Evolutionary conservation across 2,797 vertebrate genomes (phyloP), one percentile per base, ranked within the genome.

Genomic region (Scleropages formosus): DNA sequence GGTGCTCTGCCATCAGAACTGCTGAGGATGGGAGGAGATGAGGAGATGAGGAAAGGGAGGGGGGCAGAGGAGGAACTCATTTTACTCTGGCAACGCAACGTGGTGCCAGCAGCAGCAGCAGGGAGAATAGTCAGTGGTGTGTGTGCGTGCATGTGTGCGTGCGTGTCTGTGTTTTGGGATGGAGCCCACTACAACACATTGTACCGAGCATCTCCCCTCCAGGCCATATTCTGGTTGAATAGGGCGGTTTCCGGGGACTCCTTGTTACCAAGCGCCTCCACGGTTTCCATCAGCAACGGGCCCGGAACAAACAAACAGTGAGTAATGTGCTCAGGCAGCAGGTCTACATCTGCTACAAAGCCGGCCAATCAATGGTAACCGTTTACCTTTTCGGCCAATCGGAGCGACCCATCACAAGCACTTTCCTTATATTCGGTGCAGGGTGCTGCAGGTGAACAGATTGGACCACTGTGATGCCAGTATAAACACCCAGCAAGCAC

Each of bases 31-130:
- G 69, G 58, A 64, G 70, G 4, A 77, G 77, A 72, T 76, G 74
- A 75, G 61, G 77, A 51, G 18, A 22, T 22, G 72, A 53, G 72
- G 44, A 69, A 24, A 47, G 70, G 72, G 49, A 72, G 46, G 62
- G 61, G 49, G 62, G 56, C 68, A 79, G 74, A 81, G 66, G 71
- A 79, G 51, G 56, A 31, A 81, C 53, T 81, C 56, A 64, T 72
- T 78, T 78, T 78, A 22, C 67, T 81, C 15, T 65, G 58, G 15
- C 46, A 27, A 64, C 64, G 11, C 26, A 47, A n/a, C n/a, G n/a
- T n/a, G 24, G 49, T 77, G 66, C 76, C 79, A 81, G 80, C 68
- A 61, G 39, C 79, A 72, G 83, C 47, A 80, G 77, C 73, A 53
- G 75, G 80, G 82, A 27, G 51, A 72, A 26, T 73, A 63, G 24